phyloP scores from a whole-genome alignment of 2,888 invertebrate genomes.

The Bhutanitis thaidina region DNA sequence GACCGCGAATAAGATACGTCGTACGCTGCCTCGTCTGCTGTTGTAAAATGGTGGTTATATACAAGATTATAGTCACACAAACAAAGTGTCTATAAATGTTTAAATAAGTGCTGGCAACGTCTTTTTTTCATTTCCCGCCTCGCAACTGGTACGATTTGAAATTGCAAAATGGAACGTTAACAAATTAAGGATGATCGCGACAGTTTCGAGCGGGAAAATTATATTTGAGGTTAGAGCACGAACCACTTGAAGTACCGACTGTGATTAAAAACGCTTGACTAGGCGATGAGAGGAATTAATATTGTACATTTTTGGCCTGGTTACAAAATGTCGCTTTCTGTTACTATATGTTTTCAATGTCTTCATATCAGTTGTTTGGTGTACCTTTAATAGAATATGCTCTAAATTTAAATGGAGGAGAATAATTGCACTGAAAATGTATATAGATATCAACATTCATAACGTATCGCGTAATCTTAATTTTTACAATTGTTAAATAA shows the following conservation, averaged over 20 bases:
- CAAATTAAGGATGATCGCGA: neutral
- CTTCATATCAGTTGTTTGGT: neutral
- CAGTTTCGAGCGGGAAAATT: constrained; percentile 7
- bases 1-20: neutral
- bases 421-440: constrained; percentile 33
- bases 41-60: constrained; percentile 36
- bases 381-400: constrained; percentile 5
- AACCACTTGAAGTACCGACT: constrained; percentile 1
- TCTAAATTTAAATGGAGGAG: constrained; percentile 18
- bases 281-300: neutral
- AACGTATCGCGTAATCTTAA: constrained; percentile 40
- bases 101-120: constrained; percentile 61
- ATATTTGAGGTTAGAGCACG: neutral
- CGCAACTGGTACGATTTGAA: neutral
- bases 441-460: constrained; percentile 25
- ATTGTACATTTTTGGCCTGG: too few relatives aligned
- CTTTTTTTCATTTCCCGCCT: constrained; percentile 41
- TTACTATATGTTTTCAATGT: neutral
- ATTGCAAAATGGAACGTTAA: constrained; percentile 6
- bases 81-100: constrained; percentile 61
- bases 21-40: constrained; percentile 26
- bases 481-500: constrained; percentile 38
- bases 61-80: constrained; percentile 57
- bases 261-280: neutral
- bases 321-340: neutral